Conservation (phyloP, 2,888 invertebrate genomes). For the Parascotia fuliginaria region DNA sequence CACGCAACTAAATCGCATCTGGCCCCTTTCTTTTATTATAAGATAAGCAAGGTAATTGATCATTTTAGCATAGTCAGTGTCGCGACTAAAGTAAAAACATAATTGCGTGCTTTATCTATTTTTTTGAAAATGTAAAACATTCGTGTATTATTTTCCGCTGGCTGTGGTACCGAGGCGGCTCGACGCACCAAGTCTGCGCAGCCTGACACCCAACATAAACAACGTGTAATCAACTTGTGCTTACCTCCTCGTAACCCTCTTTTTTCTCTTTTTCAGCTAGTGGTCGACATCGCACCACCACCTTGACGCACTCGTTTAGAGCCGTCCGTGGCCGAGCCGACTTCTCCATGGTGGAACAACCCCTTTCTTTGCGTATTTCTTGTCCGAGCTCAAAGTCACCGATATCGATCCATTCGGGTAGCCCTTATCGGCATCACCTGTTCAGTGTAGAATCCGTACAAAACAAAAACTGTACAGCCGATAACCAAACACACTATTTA, state of each 20-base stretch:
- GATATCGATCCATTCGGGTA: conserved; percentile 83
- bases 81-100: conserved; percentile 1
- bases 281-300: conserved; percentile 98
- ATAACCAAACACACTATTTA: conserved; percentile 49
- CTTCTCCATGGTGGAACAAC: conserved; percentile 78
- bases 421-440: conserved; percentile 77
- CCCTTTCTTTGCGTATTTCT: conserved; percentile 58
- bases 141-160: conserved; percentile 26
- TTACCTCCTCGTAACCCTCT: conserved; percentile 89
- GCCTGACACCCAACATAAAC: conserved; percentile 46
- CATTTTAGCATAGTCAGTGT: conserved; percentile 1
- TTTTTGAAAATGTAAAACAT: conserved; percentile 13
- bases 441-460: conserved; percentile 53
- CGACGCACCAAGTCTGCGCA: conserved; percentile 69
- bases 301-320: conserved; percentile 95
- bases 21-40: conserved; percentile 25
- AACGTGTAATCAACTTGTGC: conserved; percentile 23
- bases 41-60: neutral
- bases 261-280: conserved; percentile 94
- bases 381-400: conserved; percentile 70
- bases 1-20: conserved; percentile 34
- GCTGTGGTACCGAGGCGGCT: conserved; percentile 23
- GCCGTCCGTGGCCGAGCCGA: conserved; percentile 81
- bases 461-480: conserved; percentile 47
- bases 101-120: conserved; percentile 16